Evolutionary conservation across 2,113 vertebrate genomes (phyloP), one percentile per base, ranked within the genome.

Genomic region (Serinus canaria): DNA sequence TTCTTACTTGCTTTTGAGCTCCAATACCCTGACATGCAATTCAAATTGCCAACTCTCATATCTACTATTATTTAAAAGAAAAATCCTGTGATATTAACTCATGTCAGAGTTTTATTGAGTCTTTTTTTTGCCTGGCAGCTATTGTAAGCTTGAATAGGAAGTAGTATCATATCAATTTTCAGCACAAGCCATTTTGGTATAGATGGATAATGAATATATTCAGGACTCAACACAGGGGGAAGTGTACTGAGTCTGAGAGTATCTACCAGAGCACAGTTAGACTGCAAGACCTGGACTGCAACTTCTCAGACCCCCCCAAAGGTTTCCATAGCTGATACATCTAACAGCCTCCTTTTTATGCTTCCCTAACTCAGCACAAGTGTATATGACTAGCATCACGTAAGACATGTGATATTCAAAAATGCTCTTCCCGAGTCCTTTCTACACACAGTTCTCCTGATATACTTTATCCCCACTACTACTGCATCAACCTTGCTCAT

Each of bases 241-340:
- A 64, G 21, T 1, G 9, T 5, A 6, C 15, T 16, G 33, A 78
- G 11, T n/a, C 31, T 3, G 2, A n/a, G 10, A 17, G 1, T 21
- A 31, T 6, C 24, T 30, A 60, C 52, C 0, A 0, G 39, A 55
- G 13, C 30, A 30, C 8, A 75, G 43, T 27, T 2, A 37, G 43
- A 73, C n/a, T 27, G 49, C 28, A 72, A 64, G 46, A 62, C 23
- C 8, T 30, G 63, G 72, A 82, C 69, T 47, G 24, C 14, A 52
- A n/a, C 39, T 59, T 59, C 77, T 70, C 41, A 77, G 27, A 33
- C 10, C 35, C 58, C 5, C 31, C 6, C 27, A 31, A 7, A 77
- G 35, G 9, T 63, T 86, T 43, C 30, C 52, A 49, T 1, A 55
- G 33, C 23, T 27, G 7, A 53, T n/a, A 46, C 7, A 47, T 56